Base-by-base conservation (phyloP, 2,113 vertebrate species). In the Morone saxatilis region DNA sequence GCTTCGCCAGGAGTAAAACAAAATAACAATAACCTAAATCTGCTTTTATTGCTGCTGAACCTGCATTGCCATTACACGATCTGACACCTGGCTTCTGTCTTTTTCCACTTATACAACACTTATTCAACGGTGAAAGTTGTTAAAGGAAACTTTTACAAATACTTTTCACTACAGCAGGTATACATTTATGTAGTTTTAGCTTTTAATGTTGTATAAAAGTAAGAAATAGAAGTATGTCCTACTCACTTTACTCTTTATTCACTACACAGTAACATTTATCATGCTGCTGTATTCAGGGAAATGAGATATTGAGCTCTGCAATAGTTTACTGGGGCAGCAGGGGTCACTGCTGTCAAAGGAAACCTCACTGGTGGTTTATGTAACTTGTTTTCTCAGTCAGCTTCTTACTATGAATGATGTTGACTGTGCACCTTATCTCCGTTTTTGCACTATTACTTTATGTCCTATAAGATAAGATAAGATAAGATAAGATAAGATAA, bases 301-400 rank as follows among this genome's bases (percentile, higher is more conserved):
- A 25, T 11, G 41, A 45, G 16, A 45, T 12, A 16, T 50, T 48
- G 2, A n/a, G 36, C 16, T 36, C 22, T 66, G 61, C 51, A 41
- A 54, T 19, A 22, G 25, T 25, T 7, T 19, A 4, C 3, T 51
- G 0, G 2, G 19, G 12, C 86, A 85, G 40, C 53, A 85, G 82
- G 53, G 53, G 86, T 71, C 83, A 36, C 78, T 76, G 31, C 43
- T 75, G 5, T 67, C 47, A 60, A 81, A 41, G 19, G 25, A 51
- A 12, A 70, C 13, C 14, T 38, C 4, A 1, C 36, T n/a, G 38
- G 9, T 19, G 6, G 53, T 12, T 8, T 8, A 0, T 53, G 2
- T n/a, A 53, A 53, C 19, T 20, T 13, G 3, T 48, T 50, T n/a
- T 51, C 47, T 31, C 43, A 25, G 45, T 11, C 25, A 50, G 47